Percentiles rank a stretch among this genome's conserved stretches.
Conservation (phyloP, 2,888 invertebrate genomes). For the Drymonia ruficornis region DNA sequence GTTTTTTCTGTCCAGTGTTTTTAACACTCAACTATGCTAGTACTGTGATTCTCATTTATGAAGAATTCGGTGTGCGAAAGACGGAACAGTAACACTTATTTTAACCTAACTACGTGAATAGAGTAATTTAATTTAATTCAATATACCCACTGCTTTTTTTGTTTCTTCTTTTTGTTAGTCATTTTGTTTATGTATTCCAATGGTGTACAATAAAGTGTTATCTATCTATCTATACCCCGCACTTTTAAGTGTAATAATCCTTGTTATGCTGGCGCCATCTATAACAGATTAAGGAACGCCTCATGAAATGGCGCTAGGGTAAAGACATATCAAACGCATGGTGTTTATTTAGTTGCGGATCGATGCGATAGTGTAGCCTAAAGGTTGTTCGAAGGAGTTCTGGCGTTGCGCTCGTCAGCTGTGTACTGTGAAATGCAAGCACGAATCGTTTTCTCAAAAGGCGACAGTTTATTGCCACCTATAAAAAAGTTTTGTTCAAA, state of each 20-base stretch:
- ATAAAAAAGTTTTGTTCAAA: neutral
- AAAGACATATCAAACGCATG: constrained; percentile 65
- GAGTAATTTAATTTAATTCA: too few species aligned
- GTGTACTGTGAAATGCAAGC: constrained; percentile 7
- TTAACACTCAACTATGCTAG: too few species aligned
- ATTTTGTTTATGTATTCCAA: too few species aligned
- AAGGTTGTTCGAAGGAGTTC: constrained; percentile 39
- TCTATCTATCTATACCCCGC: too few species aligned
- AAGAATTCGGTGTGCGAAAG: too few species aligned
- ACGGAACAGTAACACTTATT: too few species aligned
- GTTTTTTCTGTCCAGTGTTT: too few species aligned
- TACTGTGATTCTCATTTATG: too few species aligned
- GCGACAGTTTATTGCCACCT: neutral
- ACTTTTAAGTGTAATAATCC: neutral
- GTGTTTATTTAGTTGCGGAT: constrained; percentile 45
- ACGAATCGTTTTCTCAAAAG: constrained; percentile 13
- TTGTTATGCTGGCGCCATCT: neutral
- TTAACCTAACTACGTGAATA: too few species aligned
- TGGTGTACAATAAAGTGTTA: too few species aligned
- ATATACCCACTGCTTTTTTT: too few species aligned
- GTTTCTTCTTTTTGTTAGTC: too few species aligned
- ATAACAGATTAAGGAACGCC: constrained; percentile 2
- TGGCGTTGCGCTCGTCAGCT: constrained; percentile 31
- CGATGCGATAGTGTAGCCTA: constrained; percentile 66
- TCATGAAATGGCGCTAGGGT: constrained; percentile 43